phyloP scores from a whole-genome alignment of 2,113 vertebrate species.

The Oxygymnocypris stewartii region DNA sequence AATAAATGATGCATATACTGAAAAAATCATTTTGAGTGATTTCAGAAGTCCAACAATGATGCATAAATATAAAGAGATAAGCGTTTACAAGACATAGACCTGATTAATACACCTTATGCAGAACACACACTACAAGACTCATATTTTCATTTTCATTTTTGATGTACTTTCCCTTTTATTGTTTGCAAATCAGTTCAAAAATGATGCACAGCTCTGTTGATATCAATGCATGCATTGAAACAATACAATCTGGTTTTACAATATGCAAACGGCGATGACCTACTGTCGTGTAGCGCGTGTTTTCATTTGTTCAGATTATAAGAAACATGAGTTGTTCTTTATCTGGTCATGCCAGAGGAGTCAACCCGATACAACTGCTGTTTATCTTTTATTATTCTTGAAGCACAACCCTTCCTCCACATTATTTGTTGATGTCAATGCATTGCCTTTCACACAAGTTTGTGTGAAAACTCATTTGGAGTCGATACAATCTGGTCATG shows the following conservation, averaged over 20 bases:
- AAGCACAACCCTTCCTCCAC: neutral
- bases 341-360: neutral
- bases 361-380: neutral
- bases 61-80: neutral
- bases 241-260: neutral
- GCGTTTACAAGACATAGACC: neutral
- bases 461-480: neutral
- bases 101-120: neutral
- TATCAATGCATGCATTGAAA: neutral
- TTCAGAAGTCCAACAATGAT: too few relatives aligned
- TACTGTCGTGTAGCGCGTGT: neutral
- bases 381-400: neutral
- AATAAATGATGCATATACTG: neutral
- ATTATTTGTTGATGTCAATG: neutral
- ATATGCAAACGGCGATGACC: neutral
- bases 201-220: neutral
- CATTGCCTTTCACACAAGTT: neutral
- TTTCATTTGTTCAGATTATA: neutral
- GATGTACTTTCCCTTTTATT: neutral
- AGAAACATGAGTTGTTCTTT: neutral
- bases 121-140: neutral
- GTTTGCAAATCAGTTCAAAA: neutral
- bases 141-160: neutral
- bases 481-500: neutral
- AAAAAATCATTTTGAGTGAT: neutral